Percentiles rank a stretch among this genome's conserved stretches.
Evolutionary conservation across 1,140 invertebrate genomes (phyloP).

Genomic region (Caenorhabditis remanei): DNA sequence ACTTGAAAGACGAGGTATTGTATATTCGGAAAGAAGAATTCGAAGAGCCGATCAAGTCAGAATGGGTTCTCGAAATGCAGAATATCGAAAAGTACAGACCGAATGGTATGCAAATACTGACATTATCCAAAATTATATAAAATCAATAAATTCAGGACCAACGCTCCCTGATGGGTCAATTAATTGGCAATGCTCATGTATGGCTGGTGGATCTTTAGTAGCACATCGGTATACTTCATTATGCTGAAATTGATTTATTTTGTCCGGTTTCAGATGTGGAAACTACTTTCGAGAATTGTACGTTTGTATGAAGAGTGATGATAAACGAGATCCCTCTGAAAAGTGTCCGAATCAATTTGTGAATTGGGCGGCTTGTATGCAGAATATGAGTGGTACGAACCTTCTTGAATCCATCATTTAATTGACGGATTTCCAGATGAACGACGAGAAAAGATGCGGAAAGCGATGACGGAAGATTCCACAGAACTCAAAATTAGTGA

Average conservation of each 20-base stretch:
- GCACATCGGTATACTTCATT: conserved; percentile 19
- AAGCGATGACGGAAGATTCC: conserved; percentile 21
- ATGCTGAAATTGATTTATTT: neutral
- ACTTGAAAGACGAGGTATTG: conserved; percentile 44
- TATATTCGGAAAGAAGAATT: conserved; percentile 17
- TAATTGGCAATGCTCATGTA: conserved; percentile 58
- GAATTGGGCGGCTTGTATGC: conserved; percentile 57
- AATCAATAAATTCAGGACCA: conserved; percentile 1
- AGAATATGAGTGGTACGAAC: conserved; percentile 54
- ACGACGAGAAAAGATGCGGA: conserved; percentile 52
- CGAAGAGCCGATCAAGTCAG: conserved; percentile 24
- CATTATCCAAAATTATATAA: neutral
- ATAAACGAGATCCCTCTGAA: conserved; percentile 36
- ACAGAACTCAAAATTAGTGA: conserved; percentile 1
- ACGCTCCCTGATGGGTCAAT: conserved; percentile 46
- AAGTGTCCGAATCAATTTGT: conserved; percentile 58
- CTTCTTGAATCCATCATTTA: neutral
- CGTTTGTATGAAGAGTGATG: conserved; percentile 49
- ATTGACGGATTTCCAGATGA: conserved; percentile 28
- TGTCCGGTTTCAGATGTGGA: conserved; percentile 19
- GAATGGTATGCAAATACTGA: neutral
- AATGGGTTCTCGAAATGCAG: conserved; percentile 52
- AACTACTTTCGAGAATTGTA: conserved; percentile 53
- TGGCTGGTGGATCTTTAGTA: conserved; percentile 55
- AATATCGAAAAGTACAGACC: conserved; percentile 33